A percentile compares a stretch with the other conserved stretches of the same genome.
Conservation (phyloP, 2,113 vertebrate genomes). For the Lophochroa leadbeateri region DNA sequence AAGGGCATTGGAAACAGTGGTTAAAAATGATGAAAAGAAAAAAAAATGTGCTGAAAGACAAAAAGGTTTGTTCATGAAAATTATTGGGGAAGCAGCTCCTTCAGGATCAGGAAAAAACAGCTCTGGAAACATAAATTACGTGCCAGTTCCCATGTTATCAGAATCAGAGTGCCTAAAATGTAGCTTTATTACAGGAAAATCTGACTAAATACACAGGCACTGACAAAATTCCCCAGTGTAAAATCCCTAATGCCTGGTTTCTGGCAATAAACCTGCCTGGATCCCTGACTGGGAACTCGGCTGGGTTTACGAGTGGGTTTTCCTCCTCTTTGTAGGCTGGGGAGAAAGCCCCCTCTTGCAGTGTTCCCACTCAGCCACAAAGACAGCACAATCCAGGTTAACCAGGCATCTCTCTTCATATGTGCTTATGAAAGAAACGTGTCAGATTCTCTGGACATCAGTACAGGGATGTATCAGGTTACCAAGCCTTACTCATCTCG, state of each 20-base stretch:
- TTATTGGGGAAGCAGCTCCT: neutral
- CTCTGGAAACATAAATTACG: neutral
- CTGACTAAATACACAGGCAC: conserved; percentile 31
- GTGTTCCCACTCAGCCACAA: neutral
- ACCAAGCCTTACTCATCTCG: no score
- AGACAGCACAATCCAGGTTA: neutral
- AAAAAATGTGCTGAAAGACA: neutral
- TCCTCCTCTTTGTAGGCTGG: neutral
- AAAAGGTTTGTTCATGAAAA: neutral
- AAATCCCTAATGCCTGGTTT: neutral
- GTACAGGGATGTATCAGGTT: neutral
- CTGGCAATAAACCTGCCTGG: neutral
- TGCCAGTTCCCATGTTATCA: conserved; percentile 29
- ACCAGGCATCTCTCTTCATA: neutral
- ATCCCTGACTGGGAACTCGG: neutral
- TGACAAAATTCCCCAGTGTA: neutral
- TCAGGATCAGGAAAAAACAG: conserved; percentile 3
- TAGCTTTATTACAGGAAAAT: conserved; percentile 45
- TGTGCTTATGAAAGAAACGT: rapidly evolving
- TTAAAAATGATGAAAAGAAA: neutral
- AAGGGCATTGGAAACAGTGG: conserved; percentile 33
- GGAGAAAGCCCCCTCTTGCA: neutral
- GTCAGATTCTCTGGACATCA: neutral
- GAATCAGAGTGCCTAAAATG: neutral
- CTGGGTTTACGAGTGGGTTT: neutral